These are phyloP conservation scores for Sakesphorus luctuosus DNA, from an alignment of 2,113 vertebrate species.

Conservation along the genomic window DNA sequence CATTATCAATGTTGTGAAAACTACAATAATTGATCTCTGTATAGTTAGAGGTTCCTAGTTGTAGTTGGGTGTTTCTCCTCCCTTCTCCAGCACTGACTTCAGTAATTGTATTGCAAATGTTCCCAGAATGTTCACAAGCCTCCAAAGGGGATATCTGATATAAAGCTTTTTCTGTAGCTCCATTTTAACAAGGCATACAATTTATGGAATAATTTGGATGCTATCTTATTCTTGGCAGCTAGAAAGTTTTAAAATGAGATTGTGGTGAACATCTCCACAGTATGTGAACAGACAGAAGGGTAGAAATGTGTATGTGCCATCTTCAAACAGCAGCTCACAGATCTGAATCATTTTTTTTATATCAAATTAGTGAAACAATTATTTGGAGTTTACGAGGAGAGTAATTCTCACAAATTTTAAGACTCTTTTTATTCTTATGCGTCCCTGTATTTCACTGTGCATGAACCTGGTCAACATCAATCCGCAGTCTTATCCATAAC, in stretches of 20 bases:
- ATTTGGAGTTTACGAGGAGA: neutral
- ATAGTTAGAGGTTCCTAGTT: neutral
- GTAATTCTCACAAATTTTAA: neutral
- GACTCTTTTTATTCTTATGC: neutral
- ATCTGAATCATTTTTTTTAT: neutral
- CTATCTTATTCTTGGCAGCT: neutral
- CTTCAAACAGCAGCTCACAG: neutral
- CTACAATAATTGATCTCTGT: neutral
- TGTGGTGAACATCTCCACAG: neutral
- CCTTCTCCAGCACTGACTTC: neutral
- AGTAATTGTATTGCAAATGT: neutral
- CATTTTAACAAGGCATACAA: neutral
- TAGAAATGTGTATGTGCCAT: neutral
- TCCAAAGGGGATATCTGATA: neutral
- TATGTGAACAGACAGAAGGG: neutral
- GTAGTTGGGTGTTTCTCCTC: neutral
- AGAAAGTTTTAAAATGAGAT: neutral
- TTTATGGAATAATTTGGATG: conserved; percentile 2
- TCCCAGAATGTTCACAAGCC: neutral
- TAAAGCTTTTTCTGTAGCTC: neutral
- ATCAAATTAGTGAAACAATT: neutral
- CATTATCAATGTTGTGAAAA: neutral
- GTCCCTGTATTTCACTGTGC: neutral
- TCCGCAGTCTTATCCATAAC: neutral
- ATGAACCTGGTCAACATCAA: neutral